Evolutionary conservation across 2,888 invertebrate species (phyloP).

Genomic region (Netelia virgata): DNA sequence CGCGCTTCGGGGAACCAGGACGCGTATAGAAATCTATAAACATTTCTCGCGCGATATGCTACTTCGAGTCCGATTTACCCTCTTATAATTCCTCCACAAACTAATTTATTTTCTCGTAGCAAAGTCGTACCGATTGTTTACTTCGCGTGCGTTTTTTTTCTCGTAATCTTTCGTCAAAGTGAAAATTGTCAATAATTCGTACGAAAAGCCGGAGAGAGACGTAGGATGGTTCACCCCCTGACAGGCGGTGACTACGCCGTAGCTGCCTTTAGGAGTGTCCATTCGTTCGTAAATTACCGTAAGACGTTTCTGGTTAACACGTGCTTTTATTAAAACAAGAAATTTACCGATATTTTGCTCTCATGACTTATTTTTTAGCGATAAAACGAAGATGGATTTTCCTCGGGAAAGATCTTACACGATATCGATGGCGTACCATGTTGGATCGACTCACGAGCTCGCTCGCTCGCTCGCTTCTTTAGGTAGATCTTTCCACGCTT

Average conservation of each 20-base stretch:
- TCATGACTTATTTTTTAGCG: neutral
- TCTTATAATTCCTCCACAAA: neutral
- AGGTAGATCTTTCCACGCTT: slow-evolving; percentile 35
- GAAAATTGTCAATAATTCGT: no score
- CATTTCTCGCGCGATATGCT: slow-evolving; percentile 39
- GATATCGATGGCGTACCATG: slow-evolving; percentile 24
- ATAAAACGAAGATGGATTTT: neutral
- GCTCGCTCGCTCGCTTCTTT: slow-evolving; percentile 21
- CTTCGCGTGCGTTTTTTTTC: neutral
- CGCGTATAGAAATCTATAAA: slow-evolving; percentile 67
- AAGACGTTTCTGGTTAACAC: no score
- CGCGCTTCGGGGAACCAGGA: slow-evolving; percentile 66
- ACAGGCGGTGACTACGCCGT: no score
- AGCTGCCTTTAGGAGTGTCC: no score
- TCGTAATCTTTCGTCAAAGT: neutral
- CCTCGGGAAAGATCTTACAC: neutral
- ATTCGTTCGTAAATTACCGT: no score
- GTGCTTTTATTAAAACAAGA: no score
- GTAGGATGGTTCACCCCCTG: no score
- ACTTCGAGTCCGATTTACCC: slow-evolving; percentile 1
- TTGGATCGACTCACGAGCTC: slow-evolving; percentile 25
- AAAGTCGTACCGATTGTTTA: neutral
- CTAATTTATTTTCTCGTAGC: neutral
- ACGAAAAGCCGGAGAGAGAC: no score
- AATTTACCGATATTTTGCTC: neutral